A percentile compares a stretch with the other conserved stretches of the same genome.
Evolutionary conservation across 2,888 invertebrate genomes (phyloP).

Genomic region (Protodeltote pygarga): DNA sequence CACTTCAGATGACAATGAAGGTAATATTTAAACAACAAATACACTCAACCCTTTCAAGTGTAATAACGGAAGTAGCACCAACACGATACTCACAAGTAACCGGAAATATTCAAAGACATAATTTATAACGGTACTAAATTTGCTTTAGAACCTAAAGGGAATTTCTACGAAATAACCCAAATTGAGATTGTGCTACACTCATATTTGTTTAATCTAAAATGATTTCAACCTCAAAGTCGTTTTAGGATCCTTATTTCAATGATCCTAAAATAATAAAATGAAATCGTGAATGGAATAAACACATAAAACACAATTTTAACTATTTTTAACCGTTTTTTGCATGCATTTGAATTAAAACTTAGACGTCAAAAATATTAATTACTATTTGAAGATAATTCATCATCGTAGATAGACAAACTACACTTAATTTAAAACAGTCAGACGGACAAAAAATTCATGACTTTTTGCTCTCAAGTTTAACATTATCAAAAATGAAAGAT

Average conservation of each 20-base stretch:
- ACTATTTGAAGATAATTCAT: slow-evolving; percentile 30
- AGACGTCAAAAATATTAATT: slow-evolving; percentile 19
- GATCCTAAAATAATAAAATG: no score
- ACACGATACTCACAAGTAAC: slow-evolving; percentile 21
- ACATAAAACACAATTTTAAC: no score
- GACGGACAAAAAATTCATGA: slow-evolving; percentile 37
- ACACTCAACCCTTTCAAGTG: slow-evolving; percentile 33
- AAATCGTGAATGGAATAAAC: no score
- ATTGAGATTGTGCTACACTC: slow-evolving; percentile 53
- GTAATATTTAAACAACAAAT: slow-evolving; percentile 28
- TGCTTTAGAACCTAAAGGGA: slow-evolving; percentile 41
- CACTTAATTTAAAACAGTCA: slow-evolving; percentile 32
- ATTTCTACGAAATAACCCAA: slow-evolving; percentile 39
- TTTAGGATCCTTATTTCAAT: no score
- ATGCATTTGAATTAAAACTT: slow-evolving; percentile 15
- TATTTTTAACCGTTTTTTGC: not conserved
- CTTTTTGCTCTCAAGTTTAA: slow-evolving; percentile 38
- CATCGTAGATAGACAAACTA: slow-evolving; percentile 27
- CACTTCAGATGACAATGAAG: slow-evolving; percentile 34
- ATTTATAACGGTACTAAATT: slow-evolving; percentile 42
- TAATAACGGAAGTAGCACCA: slow-evolving; percentile 31
- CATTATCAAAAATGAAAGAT: slow-evolving; percentile 23
- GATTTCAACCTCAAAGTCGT: no score
- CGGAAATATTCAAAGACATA: slow-evolving; percentile 12
- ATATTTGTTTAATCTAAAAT: slow-evolving; percentile 61